These are phyloP conservation scores for Hesperia comma DNA, from an alignment of 2,888 invertebrate genomes.

Conservation along the genomic window DNA sequence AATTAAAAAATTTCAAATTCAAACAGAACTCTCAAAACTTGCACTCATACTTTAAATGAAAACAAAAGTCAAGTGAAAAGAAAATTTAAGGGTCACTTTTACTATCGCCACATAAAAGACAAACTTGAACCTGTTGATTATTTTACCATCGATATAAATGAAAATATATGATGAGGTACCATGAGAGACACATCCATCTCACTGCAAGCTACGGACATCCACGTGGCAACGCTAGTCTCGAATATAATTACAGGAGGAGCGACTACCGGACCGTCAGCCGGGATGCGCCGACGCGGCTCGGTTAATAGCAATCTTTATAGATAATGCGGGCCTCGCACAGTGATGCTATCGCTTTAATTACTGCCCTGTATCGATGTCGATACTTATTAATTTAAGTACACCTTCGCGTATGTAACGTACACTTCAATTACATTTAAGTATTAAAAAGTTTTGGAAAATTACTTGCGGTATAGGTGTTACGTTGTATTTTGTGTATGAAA, in stretches of 20 bases:
- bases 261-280: constrained; percentile 69
- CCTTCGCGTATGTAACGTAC: constrained; percentile 18
- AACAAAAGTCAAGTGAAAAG: too few species aligned
- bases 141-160: too few species aligned
- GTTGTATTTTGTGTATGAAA: not conserved
- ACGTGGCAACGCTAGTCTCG: constrained; percentile 49
- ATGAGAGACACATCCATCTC: not conserved
- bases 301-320: constrained; percentile 83
- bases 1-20: too few species aligned
- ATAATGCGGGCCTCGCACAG: constrained; percentile 66
- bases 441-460: constrained; percentile 12
- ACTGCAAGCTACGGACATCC: not conserved
- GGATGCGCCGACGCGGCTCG: constrained; percentile 68
- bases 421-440: constrained; percentile 18
- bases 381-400: constrained; percentile 62
- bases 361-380: constrained; percentile 62
- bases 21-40: too few species aligned
- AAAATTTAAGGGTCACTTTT: too few species aligned
- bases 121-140: too few species aligned
- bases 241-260: constrained; percentile 72
- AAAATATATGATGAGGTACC: too few species aligned
- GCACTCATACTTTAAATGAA: too few species aligned
- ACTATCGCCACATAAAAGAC: too few species aligned
- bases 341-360: constrained; percentile 62
- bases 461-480: constrained; percentile 1